A percentile compares a stretch with the other conserved stretches of the same genome.
Evolutionary conservation across 1,140 invertebrate genomes (phyloP).

Genomic region (Solenopsis invicta): DNA sequence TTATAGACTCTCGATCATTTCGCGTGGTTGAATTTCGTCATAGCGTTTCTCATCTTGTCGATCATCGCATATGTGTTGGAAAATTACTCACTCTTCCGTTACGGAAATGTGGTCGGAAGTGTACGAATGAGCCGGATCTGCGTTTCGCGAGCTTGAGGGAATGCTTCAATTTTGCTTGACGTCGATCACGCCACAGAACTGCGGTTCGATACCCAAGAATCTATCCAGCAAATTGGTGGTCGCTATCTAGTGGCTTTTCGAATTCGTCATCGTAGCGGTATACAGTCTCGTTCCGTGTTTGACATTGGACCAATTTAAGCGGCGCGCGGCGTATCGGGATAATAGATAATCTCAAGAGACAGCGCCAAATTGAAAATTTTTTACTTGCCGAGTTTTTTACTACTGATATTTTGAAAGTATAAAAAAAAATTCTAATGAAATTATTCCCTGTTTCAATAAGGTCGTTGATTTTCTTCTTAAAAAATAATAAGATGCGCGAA

Average conservation of each 20-base stretch:
- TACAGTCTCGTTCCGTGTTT: conserved; percentile 98
- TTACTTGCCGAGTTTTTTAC: background rate
- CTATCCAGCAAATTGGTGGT: conserved; percentile 95
- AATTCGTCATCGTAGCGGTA: conserved; percentile 97
- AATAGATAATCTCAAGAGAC: conserved; percentile 95
- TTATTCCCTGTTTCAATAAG: conserved; percentile 95
- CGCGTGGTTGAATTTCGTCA: conserved; percentile 97
- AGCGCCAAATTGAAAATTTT: conserved; percentile 95
- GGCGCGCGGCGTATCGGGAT: conserved; percentile 95
- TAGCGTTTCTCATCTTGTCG: conserved; percentile 96
- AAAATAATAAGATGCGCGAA: background rate
- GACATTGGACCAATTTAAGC: conserved; percentile 95
- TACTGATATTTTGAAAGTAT: conserved; percentile 79
- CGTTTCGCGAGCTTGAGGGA: conserved; percentile 97
- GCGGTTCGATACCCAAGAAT: conserved; percentile 97
- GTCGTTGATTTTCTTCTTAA: background rate
- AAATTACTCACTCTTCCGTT: conserved; percentile 97
- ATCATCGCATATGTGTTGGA: conserved; percentile 98
- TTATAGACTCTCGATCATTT: conserved; percentile 97
- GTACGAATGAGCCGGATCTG: conserved; percentile 96
- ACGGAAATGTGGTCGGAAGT: conserved; percentile 96
- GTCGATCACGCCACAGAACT: conserved; percentile 96
- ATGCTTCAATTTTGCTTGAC: conserved; percentile 98
- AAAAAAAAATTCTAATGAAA: conserved; percentile 91
- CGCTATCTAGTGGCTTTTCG: conserved; percentile 98